These are phyloP conservation scores for Turdus rufiventris DNA, from an alignment of 2,113 vertebrate species.

Conservation along the genomic window DNA sequence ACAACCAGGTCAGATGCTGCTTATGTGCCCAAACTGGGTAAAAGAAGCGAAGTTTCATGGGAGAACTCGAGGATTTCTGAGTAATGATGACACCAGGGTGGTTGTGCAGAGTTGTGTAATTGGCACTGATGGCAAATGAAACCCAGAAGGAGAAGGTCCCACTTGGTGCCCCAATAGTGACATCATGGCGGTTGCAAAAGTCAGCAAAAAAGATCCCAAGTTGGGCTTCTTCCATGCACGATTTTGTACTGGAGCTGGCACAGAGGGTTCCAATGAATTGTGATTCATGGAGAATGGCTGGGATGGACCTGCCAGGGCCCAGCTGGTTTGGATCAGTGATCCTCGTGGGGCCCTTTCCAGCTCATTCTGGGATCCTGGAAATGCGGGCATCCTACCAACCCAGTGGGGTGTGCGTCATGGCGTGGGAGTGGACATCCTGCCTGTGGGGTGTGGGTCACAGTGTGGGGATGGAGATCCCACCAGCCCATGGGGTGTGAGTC, in stretches of 20 bases:
- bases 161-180: rapidly evolving
- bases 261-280: rapidly evolving
- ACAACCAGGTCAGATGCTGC: constrained; percentile 67
- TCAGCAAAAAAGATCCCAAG: background rate
- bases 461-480: background rate
- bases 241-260: background rate
- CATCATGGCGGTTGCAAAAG: rapidly evolving
- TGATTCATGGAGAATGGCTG: background rate
- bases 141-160: background rate
- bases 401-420: background rate
- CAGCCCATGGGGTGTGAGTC: too few relatives aligned
- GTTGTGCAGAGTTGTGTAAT: background rate
- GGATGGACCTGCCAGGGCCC: background rate
- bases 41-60: rapidly evolving
- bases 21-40: rapidly evolving
- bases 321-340: rapidly evolving
- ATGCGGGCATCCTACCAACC: too few relatives aligned
- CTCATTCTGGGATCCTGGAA: background rate
- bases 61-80: rapidly evolving
- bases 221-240: rapidly evolving
- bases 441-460: background rate
- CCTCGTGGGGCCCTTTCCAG: background rate
- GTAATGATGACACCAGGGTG: rapidly evolving
- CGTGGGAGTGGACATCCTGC: background rate
- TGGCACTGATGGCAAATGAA: background rate